Base-by-base conservation (phyloP, 1,140 invertebrate species). In the Drosophila yakuba region DNA sequence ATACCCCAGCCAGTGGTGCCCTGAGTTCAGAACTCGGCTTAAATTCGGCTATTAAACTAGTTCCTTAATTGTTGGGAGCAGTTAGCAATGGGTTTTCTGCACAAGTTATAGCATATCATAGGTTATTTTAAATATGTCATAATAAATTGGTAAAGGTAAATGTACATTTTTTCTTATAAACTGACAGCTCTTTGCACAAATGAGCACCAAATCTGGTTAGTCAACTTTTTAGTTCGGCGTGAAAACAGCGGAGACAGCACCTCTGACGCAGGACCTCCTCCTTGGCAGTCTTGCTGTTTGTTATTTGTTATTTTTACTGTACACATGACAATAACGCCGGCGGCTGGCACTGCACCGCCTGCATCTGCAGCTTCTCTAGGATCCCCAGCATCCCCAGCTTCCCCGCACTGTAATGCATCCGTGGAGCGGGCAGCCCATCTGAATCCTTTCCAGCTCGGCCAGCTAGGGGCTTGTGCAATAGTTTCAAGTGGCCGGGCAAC, bases 261-360 rank as follows among this genome's bases (percentile, higher is more conserved):
- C 45, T 51, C 60, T 68, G 60, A 28, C 47, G 10, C 3, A 52
- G 10, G 11, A 23, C 36, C n/a, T 43, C 12, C 66, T 43, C 47
- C 48, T 80, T 63, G 68, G 52, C 67, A 71, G 62, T 60, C 63
- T 32, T 28, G 64, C 36, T 83, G 85, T 88, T 84, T 88, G 85
- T 80, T 88, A 80, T 88, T 88, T 90, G 84, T 90, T 84, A 63
- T 88, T 89, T 83, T 80, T 89, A 88, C 84, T 89, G 84, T 88
- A 88, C 84, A 88, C 84, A 88, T 88, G 84, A 88, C 84, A 88
- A 88, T 88, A 88, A 80, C 51, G 80, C 84, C 84, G 69, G 44
- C 61, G 80, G 84, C 79, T 12, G n/a, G 58, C 41, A 43, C 62
- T 32, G 67, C 60, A 50, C 20, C 41, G 39, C 15, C 50, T 20